These are phyloP conservation scores for Brachynemurus nebulosus DNA, from an alignment of 2,888 invertebrate species.

Conservation along the genomic window DNA sequence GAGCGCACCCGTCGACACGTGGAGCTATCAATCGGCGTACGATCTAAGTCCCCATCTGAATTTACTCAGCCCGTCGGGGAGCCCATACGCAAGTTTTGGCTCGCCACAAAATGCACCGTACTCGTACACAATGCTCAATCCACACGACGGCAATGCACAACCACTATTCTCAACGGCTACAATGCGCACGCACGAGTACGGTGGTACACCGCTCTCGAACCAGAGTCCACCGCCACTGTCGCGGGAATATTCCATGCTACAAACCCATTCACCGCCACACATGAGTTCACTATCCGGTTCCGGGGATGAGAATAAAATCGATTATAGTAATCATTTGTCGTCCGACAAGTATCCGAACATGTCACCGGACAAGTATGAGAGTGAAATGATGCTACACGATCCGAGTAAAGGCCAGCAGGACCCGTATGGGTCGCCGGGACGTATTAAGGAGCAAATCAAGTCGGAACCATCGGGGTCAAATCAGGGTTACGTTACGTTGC, in stretches of 20 bases:
- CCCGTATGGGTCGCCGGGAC: slow-evolving; percentile 16
- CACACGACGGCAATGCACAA: slow-evolving; percentile 50
- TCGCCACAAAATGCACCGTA: slow-evolving; percentile 42
- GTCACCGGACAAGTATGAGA: slow-evolving; percentile 42
- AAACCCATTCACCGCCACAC: slow-evolving; percentile 42
- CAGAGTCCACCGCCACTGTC: slow-evolving; percentile 49
- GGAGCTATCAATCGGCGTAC: slow-evolving; percentile 67
- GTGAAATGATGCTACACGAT: slow-evolving; percentile 35
- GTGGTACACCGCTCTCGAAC: slow-evolving; percentile 36
- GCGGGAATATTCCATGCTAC: slow-evolving; percentile 51
- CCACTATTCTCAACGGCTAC: slow-evolving; percentile 48
- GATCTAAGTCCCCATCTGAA: slow-evolving; percentile 63
- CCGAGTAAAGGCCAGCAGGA: slow-evolving; percentile 15
- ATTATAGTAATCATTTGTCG: slow-evolving; percentile 35
- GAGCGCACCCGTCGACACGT: slow-evolving; percentile 59
- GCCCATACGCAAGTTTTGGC: slow-evolving; percentile 50
- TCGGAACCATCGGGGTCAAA: slow-evolving; percentile 27
- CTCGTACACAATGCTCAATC: slow-evolving; percentile 47
- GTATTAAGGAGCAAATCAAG: slow-evolving; percentile 26
- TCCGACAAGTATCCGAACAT: slow-evolving; percentile 46
- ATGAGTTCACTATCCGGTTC: slow-evolving; percentile 29
- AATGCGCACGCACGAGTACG: slow-evolving; percentile 49
- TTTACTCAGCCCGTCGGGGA: slow-evolving; percentile 53
- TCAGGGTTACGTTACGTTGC: slow-evolving; percentile 50
- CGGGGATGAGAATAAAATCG: slow-evolving; percentile 28